Evolutionary conservation across 2,113 vertebrate species (phyloP).

Genomic region (Callithrix jacchus): DNA sequence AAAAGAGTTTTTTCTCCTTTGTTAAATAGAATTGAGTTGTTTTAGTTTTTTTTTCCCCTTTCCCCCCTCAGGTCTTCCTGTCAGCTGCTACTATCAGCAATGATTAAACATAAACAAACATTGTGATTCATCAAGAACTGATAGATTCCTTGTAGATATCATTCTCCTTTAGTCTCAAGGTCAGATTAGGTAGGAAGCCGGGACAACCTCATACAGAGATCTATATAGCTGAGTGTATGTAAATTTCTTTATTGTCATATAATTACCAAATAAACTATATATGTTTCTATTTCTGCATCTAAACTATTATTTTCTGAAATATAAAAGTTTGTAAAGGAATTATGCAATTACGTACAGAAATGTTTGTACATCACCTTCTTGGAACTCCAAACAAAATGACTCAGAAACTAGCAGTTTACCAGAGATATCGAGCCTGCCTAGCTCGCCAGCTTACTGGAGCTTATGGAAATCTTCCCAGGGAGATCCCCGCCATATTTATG

Average conservation of each 20-base stretch:
- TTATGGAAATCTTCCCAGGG: not conserved
- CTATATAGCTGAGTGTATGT: conserved; percentile 59
- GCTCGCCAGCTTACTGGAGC: not conserved
- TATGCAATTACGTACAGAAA: not conserved
- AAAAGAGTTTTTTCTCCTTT: conserved; percentile 19
- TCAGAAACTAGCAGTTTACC: not conserved
- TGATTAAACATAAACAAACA: conserved; percentile 83
- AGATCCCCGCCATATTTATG: not conserved
- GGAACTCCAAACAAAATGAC: not conserved
- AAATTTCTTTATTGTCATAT: conserved; percentile 74
- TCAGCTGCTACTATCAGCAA: conserved; percentile 83
- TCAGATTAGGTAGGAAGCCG: conserved; percentile 75
- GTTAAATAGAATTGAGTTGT: conserved; percentile 61
- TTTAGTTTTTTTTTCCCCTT: conserved; percentile 43
- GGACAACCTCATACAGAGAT: conserved; percentile 72
- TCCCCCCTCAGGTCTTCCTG: conserved; percentile 77
- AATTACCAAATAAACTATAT: conserved; percentile 57
- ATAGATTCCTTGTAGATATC: conserved; percentile 80
- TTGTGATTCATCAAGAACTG: conserved; percentile 83
- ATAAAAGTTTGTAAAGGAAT: not conserved
- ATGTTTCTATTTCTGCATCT: not conserved
- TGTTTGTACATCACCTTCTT: not conserved
- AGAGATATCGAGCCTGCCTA: not conserved
- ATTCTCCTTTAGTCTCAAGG: conserved; percentile 79
- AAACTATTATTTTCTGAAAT: conserved; percentile 58